These are phyloP conservation scores for Adrianichthys oophorus DNA, from an alignment of 2,797 vertebrate species.

Conservation along the genomic window DNA sequence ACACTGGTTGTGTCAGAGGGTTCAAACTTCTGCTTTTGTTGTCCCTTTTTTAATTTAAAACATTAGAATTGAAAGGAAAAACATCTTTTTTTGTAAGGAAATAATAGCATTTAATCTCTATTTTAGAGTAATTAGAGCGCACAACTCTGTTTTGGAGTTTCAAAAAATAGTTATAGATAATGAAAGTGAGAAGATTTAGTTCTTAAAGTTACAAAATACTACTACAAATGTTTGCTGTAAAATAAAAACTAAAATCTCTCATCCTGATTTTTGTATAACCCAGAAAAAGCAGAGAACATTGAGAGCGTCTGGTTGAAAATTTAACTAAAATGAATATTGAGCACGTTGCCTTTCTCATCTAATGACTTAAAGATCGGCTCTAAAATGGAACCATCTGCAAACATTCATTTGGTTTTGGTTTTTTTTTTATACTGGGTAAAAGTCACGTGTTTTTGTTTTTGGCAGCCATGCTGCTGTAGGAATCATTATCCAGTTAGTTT, in stretches of 20 bases:
- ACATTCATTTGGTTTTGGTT: neutral
- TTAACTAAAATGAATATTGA: conserved; percentile 2
- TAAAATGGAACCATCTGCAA: neutral
- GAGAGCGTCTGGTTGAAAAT: neutral
- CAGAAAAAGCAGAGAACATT: neutral
- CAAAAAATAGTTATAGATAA: too few relatives aligned
- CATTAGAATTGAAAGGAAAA: too few relatives aligned
- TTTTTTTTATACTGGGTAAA: neutral
- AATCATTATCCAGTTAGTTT: conserved; percentile 5
- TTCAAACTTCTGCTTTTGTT: too few relatives aligned
- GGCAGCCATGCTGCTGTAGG: neutral
- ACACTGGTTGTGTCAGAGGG: too few relatives aligned
- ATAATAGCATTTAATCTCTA: too few relatives aligned
- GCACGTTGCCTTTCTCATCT: neutral
- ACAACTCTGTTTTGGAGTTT: too few relatives aligned
- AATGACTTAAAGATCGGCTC: neutral
- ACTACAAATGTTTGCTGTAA: too few relatives aligned
- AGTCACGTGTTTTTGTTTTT: neutral
- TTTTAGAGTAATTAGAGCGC: too few relatives aligned
- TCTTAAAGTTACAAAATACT: too few relatives aligned
- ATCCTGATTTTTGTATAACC: neutral
- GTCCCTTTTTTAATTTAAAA: too few relatives aligned
- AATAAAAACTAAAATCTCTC: neutral
- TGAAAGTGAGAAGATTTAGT: too few relatives aligned
- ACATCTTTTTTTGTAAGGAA: too few relatives aligned